Evolutionary conservation across 2,888 invertebrate genomes (phyloP).

Genomic region (Andricus curvator): DNA sequence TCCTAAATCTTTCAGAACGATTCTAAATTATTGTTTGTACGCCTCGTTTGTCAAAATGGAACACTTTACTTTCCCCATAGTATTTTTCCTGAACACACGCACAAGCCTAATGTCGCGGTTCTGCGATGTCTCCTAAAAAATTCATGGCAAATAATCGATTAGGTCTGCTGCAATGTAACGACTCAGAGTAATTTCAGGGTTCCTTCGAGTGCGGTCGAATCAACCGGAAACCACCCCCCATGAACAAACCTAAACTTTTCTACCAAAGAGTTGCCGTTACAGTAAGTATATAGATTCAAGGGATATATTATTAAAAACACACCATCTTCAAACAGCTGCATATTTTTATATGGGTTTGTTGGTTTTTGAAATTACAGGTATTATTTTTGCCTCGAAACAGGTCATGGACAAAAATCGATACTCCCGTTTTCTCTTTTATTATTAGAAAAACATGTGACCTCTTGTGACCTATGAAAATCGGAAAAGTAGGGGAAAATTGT

Average conservation of each 20-base stretch:
- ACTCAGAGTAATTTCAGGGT: constrained; percentile 15
- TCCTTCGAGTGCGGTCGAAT: constrained; percentile 1
- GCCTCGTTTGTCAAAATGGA: constrained; percentile 5
- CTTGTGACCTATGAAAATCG: not conserved
- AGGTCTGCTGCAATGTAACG: constrained; percentile 53
- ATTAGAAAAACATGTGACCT: constrained; percentile 1
- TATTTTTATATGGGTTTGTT: constrained; percentile 1
- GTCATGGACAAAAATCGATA: constrained; percentile 35
- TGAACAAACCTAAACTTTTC: not conserved
- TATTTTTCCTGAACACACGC: constrained; percentile 43
- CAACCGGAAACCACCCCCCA: not conserved
- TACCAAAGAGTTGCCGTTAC: not conserved
- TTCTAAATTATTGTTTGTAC: constrained; percentile 29
- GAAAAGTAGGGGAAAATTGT: not conserved
- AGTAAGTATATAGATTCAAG: not conserved
- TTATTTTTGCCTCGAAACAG: constrained; percentile 9
- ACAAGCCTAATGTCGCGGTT: constrained; percentile 53
- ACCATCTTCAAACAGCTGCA: not conserved
- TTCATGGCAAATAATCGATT: constrained; percentile 63
- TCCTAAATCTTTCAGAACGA: not conserved
- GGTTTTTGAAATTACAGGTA: constrained; percentile 27
- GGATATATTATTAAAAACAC: constrained; percentile 8
- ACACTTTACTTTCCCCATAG: constrained; percentile 12
- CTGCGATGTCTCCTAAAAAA: constrained; percentile 60
- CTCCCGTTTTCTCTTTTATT: not conserved